Base-by-base conservation (phyloP, 2,797 vertebrate genomes). In the Fistularia commersonii region DNA sequence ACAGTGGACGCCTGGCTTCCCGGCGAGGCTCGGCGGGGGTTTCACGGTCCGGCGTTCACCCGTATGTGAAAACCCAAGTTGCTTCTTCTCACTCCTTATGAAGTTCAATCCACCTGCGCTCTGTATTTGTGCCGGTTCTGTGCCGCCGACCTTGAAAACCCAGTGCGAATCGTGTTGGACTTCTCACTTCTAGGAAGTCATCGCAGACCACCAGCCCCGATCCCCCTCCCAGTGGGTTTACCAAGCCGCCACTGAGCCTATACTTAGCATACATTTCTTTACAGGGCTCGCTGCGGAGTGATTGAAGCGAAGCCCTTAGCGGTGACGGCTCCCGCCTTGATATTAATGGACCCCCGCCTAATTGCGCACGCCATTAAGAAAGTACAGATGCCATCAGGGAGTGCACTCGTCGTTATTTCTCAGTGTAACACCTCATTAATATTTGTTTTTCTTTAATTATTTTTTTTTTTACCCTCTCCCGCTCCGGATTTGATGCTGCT, bases 301-400 rank as follows among this genome's bases (percentile, higher is more conserved):
- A 83, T 75, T 79, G 80, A 76, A 84, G 76, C 55, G 74, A 77
- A 73, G 76, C 79, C 72, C 75, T 77, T 66, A 77, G 75, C 69
- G 41, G 41, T 79, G 82, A 77, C 79, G 79, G 63, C 59, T 61
- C 70, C 72, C 72, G 79, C 79, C 72, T 78, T 63, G 72, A 79
- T 85, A 82, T 87, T 88, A 90, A 89, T 89, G 84, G 87, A 89
- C 85, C 87, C 86, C 82, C 87, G 86, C 78, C 77, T 88, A 91
- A 92, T 91, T 92, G 91, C 81, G 79, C 89, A 88, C 86, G 86
- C 89, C 90, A 92, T 92, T 92, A 93, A 87, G 90, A 89, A 90
- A 88, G 87, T 87, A 78, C 89, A 84, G 91, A 93, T 91, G 89
- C 90, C 91, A 92, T 90, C 86, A 86, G 84, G 72, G 76, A 82